Evolutionary conservation across 2,888 invertebrate species (phyloP).

Genomic region (Hipparchia semele): DNA sequence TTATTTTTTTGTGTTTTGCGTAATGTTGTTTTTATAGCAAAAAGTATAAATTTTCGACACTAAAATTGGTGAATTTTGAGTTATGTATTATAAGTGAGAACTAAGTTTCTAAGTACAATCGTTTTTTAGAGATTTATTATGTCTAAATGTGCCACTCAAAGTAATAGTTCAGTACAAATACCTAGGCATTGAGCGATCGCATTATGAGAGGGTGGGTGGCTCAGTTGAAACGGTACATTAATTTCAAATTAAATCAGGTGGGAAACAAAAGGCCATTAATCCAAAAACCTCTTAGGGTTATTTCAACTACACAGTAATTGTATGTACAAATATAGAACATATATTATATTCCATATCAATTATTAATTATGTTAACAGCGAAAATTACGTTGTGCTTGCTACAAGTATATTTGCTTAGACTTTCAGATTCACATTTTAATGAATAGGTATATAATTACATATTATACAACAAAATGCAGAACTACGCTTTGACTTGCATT

Average conservation of each 20-base stretch:
- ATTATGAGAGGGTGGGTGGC: too few relatives aligned
- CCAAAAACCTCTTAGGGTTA: background rate
- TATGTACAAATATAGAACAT: background rate
- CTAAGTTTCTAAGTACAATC: too few relatives aligned
- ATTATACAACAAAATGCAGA: background rate
- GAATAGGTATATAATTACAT: background rate
- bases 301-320: background rate
- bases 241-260: conserved; percentile 4
- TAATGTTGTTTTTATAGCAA: too few relatives aligned
- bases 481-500: background rate
- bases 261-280: background rate
- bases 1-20: too few relatives aligned
- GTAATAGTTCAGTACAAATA: too few relatives aligned
- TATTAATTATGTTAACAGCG: background rate
- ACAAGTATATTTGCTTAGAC: background rate
- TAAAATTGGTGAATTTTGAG: too few relatives aligned
- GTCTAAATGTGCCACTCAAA: too few relatives aligned
- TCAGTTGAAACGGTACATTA: background rate
- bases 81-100: too few relatives aligned
- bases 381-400: background rate
- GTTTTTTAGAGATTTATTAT: too few relatives aligned
- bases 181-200: too few relatives aligned
- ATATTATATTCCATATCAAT: too few relatives aligned
- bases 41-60: too few relatives aligned
- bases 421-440: background rate